phyloP scores from a whole-genome alignment of 2,888 invertebrate genomes.

The Hanleya hanleyi region DNA sequence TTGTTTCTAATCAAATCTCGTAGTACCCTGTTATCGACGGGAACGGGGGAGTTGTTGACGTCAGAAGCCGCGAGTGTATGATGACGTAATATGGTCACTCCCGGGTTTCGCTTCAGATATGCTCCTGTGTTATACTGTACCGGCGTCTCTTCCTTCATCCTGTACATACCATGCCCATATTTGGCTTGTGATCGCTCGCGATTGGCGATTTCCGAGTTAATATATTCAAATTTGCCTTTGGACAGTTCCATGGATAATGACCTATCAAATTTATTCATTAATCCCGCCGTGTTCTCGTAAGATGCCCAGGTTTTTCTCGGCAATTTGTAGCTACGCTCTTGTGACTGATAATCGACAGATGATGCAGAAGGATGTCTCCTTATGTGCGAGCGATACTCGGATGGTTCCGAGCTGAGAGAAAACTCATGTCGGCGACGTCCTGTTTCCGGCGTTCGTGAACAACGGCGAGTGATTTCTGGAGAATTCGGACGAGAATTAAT shows the following conservation, averaged over 20 bases:
- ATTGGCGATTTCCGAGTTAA: background rate
- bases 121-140: background rate
- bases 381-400: too few relatives aligned
- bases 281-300: background rate
- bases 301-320: background rate
- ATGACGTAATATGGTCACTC: background rate
- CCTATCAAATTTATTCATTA: background rate
- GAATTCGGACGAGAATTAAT: background rate
- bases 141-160: too few relatives aligned
- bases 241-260: background rate
- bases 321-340: background rate
- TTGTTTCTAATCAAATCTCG: background rate
- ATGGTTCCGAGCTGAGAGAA: background rate
- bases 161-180: too few relatives aligned
- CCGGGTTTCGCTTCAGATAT: background rate
- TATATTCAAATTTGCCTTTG: background rate
- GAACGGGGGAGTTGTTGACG: background rate
- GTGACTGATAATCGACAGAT: too few relatives aligned
- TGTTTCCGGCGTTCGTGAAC: background rate
- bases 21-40: background rate
- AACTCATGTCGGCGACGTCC: background rate
- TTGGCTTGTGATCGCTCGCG: too few relatives aligned
- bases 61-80: background rate
- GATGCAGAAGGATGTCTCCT: too few relatives aligned
- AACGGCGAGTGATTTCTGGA: background rate